Percentiles rank a stretch among this genome's conserved stretches.
These are phyloP conservation scores for Psylliodes chrysocephalus DNA, from an alignment of 2,888 invertebrate genomes.

Conservation along the genomic window DNA sequence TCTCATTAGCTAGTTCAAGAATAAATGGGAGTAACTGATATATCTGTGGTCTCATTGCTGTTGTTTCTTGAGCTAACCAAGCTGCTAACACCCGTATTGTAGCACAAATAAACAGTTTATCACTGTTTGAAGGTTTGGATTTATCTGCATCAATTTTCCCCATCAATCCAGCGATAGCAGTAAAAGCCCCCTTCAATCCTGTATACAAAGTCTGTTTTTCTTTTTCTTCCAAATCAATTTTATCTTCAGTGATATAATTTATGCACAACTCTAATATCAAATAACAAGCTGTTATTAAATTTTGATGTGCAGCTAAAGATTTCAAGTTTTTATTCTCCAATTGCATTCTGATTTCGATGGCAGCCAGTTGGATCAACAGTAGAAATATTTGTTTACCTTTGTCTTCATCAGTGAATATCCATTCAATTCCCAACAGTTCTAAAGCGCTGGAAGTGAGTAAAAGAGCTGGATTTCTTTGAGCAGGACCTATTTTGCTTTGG, in stretches of 20 bases:
- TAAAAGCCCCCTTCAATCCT: constrained; percentile 88
- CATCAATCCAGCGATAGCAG: constrained; percentile 80
- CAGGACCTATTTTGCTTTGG: constrained; percentile 86
- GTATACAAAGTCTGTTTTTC: constrained; percentile 92
- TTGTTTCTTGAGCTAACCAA: constrained; percentile 93
- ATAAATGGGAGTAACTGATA: constrained; percentile 85
- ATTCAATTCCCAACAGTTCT: constrained; percentile 85
- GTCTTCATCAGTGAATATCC: constrained; percentile 83
- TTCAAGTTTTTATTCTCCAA: constrained; percentile 87
- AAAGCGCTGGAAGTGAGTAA: constrained; percentile 84
- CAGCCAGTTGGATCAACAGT: constrained; percentile 84
- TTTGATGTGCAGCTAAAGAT: constrained; percentile 79
- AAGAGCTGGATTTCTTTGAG: constrained; percentile 89
- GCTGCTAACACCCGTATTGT: constrained; percentile 85
- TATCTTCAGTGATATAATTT: constrained; percentile 82
- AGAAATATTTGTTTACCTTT: constrained; percentile 85
- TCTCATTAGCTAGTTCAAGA: constrained; percentile 82
- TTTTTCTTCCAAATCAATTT: constrained; percentile 86
- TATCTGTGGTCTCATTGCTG: constrained; percentile 85
- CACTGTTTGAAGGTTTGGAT: constrained; percentile 75
- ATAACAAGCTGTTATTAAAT: constrained; percentile 85
- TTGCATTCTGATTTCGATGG: constrained; percentile 94
- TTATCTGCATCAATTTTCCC: constrained; percentile 80
- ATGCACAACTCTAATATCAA: constrained; percentile 83
- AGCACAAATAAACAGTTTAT: constrained; percentile 84